A percentile compares a stretch with the other conserved stretches of the same genome.
Conservation (phyloP, 2,113 vertebrate species). For the Chloroceryle aenea region DNA sequence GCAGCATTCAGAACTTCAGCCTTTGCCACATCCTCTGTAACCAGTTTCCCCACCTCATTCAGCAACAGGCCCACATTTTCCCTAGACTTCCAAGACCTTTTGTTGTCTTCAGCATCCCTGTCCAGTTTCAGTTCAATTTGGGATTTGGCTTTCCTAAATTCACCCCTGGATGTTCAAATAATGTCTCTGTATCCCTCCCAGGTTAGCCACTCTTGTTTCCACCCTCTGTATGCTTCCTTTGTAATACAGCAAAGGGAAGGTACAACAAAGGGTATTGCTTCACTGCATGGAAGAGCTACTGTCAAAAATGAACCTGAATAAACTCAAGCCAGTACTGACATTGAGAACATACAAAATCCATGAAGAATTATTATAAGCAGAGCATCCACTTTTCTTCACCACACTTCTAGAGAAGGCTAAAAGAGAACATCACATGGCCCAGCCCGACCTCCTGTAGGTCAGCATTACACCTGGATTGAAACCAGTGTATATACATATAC, state of each 20-base stretch:
- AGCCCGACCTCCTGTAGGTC: conserved; percentile 17
- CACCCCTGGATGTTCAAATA: not conserved
- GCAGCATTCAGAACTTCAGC: not conserved
- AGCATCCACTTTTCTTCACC: not conserved
- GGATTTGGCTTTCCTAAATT: not conserved
- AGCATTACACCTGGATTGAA: conserved; percentile 39
- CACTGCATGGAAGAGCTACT: not conserved
- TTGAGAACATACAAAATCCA: not conserved
- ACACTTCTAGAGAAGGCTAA: not conserved
- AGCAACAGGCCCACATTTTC: not conserved
- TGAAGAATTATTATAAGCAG: not conserved
- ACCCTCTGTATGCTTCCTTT: not conserved
- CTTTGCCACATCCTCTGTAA: not conserved
- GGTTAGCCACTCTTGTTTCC: not conserved
- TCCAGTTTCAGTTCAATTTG: not conserved
- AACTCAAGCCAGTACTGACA: not conserved
- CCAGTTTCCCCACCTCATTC: not conserved
- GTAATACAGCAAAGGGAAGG: not conserved
- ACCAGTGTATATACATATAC: conserved; percentile 54
- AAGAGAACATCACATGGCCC: not conserved
- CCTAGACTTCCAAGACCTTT: not conserved
- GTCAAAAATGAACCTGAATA: not conserved
- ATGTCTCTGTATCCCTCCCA: not conserved
- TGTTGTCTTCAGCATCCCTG: not conserved
- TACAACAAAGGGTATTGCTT: not conserved